Evolutionary conservation across 2,113 vertebrate species (phyloP), one percentile per base, ranked within the genome.

Genomic region (Suricata suricatta): DNA sequence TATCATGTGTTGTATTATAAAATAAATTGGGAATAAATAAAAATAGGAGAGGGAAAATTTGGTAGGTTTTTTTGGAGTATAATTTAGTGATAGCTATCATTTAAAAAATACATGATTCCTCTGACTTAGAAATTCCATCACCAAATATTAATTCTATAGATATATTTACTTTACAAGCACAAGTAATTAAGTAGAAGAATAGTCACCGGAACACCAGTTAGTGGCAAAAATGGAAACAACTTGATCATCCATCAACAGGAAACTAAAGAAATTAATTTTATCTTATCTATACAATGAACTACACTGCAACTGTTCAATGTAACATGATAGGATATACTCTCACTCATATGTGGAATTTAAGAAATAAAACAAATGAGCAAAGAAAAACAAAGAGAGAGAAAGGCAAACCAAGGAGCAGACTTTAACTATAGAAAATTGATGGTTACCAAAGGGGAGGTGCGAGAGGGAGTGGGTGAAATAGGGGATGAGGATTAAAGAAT

Each of bases 51-150:
- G 17, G 17, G 9, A 35, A 93, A 74, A 83, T 63, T 80, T 95
- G 66, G 4, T 71, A 11, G 35, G 16, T 41, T 86, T 84, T 44
- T 84, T 44, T 93, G 33, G 31, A 77, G 86, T 54, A 82, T 21
- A 85, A 63, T 74, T 84, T 86, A 47, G 15, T 76, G 19, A 85
- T 47, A 60, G 6, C 7, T 79, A 68, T 63, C 19, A 94, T 33
- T 44, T 80, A 17, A 47, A 95, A 95, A 90, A 82, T 33, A 38
- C 1, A 8, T 23, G 50, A 44, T 71, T 77, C 33, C 7, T 89
- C 23, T 92, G 27, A 83, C 66, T 64, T 96, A 89, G 79, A 84
- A 68, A 90, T 95, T 92, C n/a, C 15, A 82, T 19, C 3, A 83
- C 60, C 25, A 84, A 93, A 80, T 72, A 90, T 38, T 54, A 89